Evolutionary conservation across 2,888 invertebrate species (phyloP), one percentile per base, ranked within the genome.

Genomic region (Lydus trimaculatus): DNA sequence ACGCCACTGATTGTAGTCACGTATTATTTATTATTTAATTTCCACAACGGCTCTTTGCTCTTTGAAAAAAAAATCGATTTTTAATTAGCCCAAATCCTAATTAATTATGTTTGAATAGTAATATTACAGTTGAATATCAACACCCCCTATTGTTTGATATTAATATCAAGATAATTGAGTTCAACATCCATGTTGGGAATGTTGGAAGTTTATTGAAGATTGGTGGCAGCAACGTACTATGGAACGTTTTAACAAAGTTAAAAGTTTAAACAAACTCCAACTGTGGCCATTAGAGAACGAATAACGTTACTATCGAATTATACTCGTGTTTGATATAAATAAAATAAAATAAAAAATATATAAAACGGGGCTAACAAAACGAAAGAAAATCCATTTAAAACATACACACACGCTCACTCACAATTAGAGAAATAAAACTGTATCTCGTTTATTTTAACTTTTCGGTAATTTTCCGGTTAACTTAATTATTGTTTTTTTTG

Each of bases 1-100:
- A n/a, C n/a, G n/a, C n/a, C n/a, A n/a, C n/a, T n/a, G n/a, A 39
- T 33, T 31, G 36, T 17, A 65, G 23, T 56, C 52, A 58, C 31
- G 33, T 31, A 62, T 58, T 62, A 58, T 62, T 62, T 66, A 60
- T 60, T 60, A 66, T 66, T 62, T 58, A 66, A 31, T 56, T n/a
- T n/a, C n/a, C n/a, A n/a, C n/a, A n/a, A n/a, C n/a, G n/a, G n/a
- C n/a, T n/a, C n/a, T n/a, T n/a, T n/a, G n/a, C n/a, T n/a, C n/a
- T n/a, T n/a, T n/a, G n/a, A n/a, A n/a, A n/a, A n/a, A n/a, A n/a
- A n/a, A n/a, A n/a, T n/a, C n/a, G n/a, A n/a, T n/a, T n/a, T n/a
- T n/a, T n/a, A n/a, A n/a, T n/a, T n/a, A n/a, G n/a, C n/a, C n/a
- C n/a, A n/a, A n/a, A n/a, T n/a, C n/a, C n/a, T n/a, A n/a, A 4